Percentiles rank a stretch among this genome's conserved stretches.
Conservation (phyloP, 2,888 invertebrate genomes). For the Lycophotia porphyrea region DNA sequence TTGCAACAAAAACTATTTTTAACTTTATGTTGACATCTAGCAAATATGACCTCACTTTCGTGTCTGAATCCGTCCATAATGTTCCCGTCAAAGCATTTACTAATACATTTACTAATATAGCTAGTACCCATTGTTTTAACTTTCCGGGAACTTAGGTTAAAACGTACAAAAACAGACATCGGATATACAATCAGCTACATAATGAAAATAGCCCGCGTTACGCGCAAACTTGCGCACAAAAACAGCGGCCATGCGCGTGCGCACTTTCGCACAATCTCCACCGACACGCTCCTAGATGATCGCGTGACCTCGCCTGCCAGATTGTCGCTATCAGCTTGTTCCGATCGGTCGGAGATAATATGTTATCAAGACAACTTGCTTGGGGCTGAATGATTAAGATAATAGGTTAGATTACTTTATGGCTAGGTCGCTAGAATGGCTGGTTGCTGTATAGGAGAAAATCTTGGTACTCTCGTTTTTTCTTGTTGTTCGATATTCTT, state of each 20-base stretch:
- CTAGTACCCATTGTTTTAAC: not conserved
- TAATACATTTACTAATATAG: constrained; percentile 4
- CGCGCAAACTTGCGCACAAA: constrained; percentile 47
- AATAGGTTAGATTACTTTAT: not conserved
- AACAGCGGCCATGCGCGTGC: constrained; percentile 50
- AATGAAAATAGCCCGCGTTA: constrained; percentile 50
- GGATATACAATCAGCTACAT: constrained; percentile 52
- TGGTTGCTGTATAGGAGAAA: too few species aligned
- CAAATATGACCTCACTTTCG: not conserved
- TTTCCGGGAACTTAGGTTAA: constrained; percentile 32
- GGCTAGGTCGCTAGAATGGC: not conserved
- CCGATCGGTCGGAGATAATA: constrained; percentile 28
- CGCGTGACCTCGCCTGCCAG: constrained; percentile 60
- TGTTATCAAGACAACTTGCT: constrained; percentile 15
- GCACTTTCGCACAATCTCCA: constrained; percentile 64
- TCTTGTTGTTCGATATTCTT: not conserved
- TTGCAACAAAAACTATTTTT: not conserved
- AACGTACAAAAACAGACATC: constrained; percentile 35
- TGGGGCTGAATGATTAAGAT: not conserved
- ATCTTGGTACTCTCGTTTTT: not conserved
- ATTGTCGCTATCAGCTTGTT: constrained; percentile 42
- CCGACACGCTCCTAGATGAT: constrained; percentile 60
- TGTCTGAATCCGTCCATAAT: not conserved
- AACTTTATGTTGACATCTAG: not conserved
- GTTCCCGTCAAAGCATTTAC: not conserved